Base-by-base conservation (phyloP, 1,140 invertebrate species). In the Trypoxylus dichotomus region DNA sequence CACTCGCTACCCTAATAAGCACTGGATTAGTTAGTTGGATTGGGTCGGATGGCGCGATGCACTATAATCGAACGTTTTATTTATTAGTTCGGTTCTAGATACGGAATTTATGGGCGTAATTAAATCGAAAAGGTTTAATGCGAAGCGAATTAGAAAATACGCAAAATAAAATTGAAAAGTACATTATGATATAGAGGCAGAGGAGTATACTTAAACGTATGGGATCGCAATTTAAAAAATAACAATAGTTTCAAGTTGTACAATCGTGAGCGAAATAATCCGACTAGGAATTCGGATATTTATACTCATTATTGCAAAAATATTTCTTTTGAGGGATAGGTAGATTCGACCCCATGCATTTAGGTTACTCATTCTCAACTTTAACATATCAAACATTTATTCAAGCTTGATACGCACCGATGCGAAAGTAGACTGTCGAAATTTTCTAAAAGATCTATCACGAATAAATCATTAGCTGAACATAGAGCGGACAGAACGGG, bases 401-500 rank as follows among this genome's bases (percentile, higher is more conserved):
- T 54, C 19, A 54, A 54, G 47, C 47, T 68, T 68, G 27, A 68
- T 68, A 68, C 60, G 60, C 60, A 68, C 60, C 60, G 60, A 29
- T 68, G 60, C 24, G 60, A 68, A 27, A 68, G 60, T 11, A 68
- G 27, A 29, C 27, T 68, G 60, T 68, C 60, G 60, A 68, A 68
- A 68, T 68, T 68, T 68, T 68, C 60, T 68, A 68, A 68, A 68
- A 68, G 60, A 68, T 68, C 60, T 25, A 68, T 68, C 60, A 68
- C 60, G 60, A 68, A 68, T 68, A 68, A 68, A 68, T 68, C 60
- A 24, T 68, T 68, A 68, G 60, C 60, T 68, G 60, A 68, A 13
- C 60, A 68, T 68, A 68, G 60, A 27, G 60, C 60, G 13, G 60
- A 68, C 24, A 68, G 60, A 24, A 68, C 60, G 24, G 60, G 60